Evolutionary conservation across 2,888 invertebrate species (phyloP), one percentile per base, ranked within the genome.

Genomic region (Trissolcus japonicus): DNA sequence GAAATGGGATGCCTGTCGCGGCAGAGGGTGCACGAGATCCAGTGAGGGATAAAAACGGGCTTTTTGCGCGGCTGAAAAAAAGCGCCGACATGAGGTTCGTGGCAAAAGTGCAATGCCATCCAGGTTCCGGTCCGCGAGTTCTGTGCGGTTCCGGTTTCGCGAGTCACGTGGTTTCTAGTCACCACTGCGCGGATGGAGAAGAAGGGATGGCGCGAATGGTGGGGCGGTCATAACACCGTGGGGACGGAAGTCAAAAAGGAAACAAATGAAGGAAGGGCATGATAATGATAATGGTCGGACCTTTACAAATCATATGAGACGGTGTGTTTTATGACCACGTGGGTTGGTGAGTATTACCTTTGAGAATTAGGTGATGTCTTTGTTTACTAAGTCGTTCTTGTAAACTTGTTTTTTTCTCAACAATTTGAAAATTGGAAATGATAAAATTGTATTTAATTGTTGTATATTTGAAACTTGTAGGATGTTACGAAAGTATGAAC

Each of bases 111-210:
- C 53, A 76, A 61, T 75, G 29, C 57, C 66, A 72, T 75, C 74
- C 62, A 59, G 76, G 57, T 80, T 79, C 76, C 76, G 78, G 80
- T 81, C 76, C 77, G 67, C 78, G 80, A 79, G 83, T 82, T 85
- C 81, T 78, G 79, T 81, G 83, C 78, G 82, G 80, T 83, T 82
- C 83, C 80, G 83, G 82, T 85, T 83, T 81, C 82, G 80, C 80
- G 83, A 84, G 80, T 83, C 82, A 84, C 83, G 83, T 83, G 84
- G 82, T 79, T n/a, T 73, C 54, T 56, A 67, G 60, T 63, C 35
- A 35, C 53, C 51, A 60, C 61, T 9, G 43, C 55, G 40, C 56
- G 51, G 48, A 14, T 51, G 68, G 55, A 78, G 76, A 74, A 76
- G 80, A 72, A 13, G 51, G 11, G 69, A 75, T 59, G 62, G 57